Evolutionary conservation across 2,797 vertebrate genomes (phyloP), one percentile per base, ranked within the genome.

Genomic region (Xiphorhynchus erythropygius): DNA sequence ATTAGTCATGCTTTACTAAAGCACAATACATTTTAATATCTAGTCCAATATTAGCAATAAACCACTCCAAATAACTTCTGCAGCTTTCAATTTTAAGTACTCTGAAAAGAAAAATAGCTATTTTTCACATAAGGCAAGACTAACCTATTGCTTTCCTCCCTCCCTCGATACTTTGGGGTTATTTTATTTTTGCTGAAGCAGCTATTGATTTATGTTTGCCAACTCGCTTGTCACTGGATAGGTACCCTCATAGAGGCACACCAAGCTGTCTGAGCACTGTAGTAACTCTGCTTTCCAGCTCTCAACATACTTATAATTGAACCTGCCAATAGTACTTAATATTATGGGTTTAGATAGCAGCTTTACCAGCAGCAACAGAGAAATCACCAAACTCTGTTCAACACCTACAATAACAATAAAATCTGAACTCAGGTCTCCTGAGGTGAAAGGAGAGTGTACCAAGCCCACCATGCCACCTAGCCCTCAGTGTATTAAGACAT

Each of bases 401-500:
- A 39, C 13, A 59, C 18, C 41, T 59, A 21, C 27, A 89, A 63
- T 83, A 90, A 73, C 90, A 94, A 32, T 28, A 84, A 96, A 37
- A 91, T 77, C 86, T 87, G 86, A 95, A 91, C 35, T 46, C n/a
- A 11, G 90, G 93, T 89, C 94, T 97, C 89, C 69, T 64, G 90
- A 96, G 96, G 97, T 96, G 74, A 97, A 90, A 95, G 75, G 28
- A 83, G 30, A 93, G 30, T 42, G 42, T 74, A 96, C 86, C 59
- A 86, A 96, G 85, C 57, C 93, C 85, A 97, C 92, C 71, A 62
- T 28, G 57, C 67, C 77, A 97, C 87, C 73, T 90, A 97, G 94
- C 92, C 92, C 92, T 94, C 79, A 94, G 97, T 91, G 18, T 91
- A 96, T 96, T 97, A 97, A 97, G 97, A 97, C 96, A 89, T 95